These are phyloP conservation scores for Coelinius sp. DNA, from an alignment of 2,888 invertebrate species.

Conservation along the genomic window DNA sequence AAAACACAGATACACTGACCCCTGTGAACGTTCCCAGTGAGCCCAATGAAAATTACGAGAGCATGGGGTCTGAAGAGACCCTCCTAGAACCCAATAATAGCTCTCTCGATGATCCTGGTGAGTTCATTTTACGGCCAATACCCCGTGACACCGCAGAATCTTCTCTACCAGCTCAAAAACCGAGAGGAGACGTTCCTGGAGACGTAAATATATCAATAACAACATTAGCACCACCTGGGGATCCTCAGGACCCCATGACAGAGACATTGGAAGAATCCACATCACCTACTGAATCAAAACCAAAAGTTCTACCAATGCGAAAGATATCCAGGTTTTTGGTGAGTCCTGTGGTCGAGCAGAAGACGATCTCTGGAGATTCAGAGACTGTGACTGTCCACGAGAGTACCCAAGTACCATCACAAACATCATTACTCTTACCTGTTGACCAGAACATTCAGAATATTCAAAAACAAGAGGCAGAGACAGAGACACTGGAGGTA, in stretches of 20 bases:
- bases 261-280: slow-evolving; percentile 39
- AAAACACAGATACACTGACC: slow-evolving; percentile 66
- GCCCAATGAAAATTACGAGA: slow-evolving; percentile 59
- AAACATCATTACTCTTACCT: background rate
- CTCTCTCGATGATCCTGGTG: slow-evolving; percentile 40
- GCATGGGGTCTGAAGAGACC: slow-evolving; percentile 49
- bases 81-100: slow-evolving; percentile 48
- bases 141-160: background rate
- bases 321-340: slow-evolving; percentile 88
- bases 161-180: slow-evolving; percentile 31
- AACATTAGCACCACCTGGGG: slow-evolving; percentile 17
- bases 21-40: slow-evolving; percentile 64
- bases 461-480: background rate
- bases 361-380: slow-evolving; percentile 62
- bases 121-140: slow-evolving; percentile 24
- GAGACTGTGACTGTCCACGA: slow-evolving; percentile 26
- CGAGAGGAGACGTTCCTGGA: slow-evolving; percentile 27
- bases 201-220: slow-evolving; percentile 39
- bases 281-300: slow-evolving; percentile 50
- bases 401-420: background rate
- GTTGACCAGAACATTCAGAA: background rate
- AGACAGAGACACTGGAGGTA: background rate
- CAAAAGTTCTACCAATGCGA: slow-evolving; percentile 71
- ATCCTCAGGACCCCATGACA: slow-evolving; percentile 43
- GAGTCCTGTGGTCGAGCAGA: slow-evolving; percentile 81